A percentile compares a stretch with the other conserved stretches of the same genome.
phyloP scores from a whole-genome alignment of 2,888 invertebrate species.

The Andrena bicolor region DNA sequence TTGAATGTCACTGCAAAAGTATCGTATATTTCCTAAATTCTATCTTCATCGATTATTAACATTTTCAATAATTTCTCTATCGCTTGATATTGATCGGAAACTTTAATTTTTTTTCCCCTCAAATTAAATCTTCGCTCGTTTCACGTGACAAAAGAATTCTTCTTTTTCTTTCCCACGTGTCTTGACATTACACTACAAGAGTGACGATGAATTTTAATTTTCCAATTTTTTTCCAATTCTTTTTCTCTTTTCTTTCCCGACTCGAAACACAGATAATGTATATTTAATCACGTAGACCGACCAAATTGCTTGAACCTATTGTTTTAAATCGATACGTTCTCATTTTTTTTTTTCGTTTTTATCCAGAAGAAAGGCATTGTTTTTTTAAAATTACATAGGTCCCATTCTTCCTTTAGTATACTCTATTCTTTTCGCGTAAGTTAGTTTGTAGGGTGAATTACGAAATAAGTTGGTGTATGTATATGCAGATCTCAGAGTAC shows the following conservation, averaged over 20 bases:
- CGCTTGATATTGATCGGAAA: not conserved
- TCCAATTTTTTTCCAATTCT: conserved; percentile 7
- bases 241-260: conserved; percentile 20
- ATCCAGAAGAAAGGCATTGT: conserved; percentile 17
- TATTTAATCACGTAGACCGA: conserved; percentile 52
- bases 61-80: not conserved
- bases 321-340: conserved; percentile 48
- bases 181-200: conserved; percentile 25
- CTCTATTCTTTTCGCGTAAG: conserved; percentile 27
- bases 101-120: not conserved
- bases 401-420: conserved; percentile 36
- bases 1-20: conserved; percentile 3
- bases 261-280: conserved; percentile 14
- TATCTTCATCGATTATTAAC: not conserved
- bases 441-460: conserved; percentile 45
- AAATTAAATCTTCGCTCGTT: conserved; percentile 11
- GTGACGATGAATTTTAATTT: conserved; percentile 51
- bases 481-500: conserved; percentile 45
- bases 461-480: conserved; percentile 35
- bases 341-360: conserved; percentile 45
- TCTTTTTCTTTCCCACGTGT: not conserved
- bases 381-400: conserved; percentile 34
- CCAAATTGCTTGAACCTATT: conserved; percentile 49
- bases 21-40: conserved; percentile 18
- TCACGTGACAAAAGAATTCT: conserved; percentile 13